Conservation (phyloP, 1,140 invertebrate genomes). For the Aradophagus sp. region DNA sequence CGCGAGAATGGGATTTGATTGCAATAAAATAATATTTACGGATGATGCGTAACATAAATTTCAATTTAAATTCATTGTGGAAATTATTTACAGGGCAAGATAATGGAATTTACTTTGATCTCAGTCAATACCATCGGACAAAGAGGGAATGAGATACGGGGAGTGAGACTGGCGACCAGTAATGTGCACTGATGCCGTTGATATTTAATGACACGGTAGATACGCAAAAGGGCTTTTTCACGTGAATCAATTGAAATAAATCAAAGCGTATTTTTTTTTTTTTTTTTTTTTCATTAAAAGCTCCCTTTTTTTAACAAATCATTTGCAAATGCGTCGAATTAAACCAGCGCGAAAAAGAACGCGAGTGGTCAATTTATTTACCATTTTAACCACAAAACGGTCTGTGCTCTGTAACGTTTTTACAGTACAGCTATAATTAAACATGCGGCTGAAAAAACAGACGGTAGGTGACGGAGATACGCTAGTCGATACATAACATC, state of each 20-base stretch:
- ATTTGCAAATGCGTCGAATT: constrained; percentile 14
- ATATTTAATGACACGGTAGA: constrained; percentile 31
- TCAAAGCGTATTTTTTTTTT: constrained; percentile 39
- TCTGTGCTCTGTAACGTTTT: constrained; percentile 8
- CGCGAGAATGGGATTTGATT: constrained; percentile 28
- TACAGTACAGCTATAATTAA: too few relatives aligned
- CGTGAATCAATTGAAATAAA: constrained; percentile 37
- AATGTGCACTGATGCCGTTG: constrained; percentile 35
- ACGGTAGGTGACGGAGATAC: too few relatives aligned
- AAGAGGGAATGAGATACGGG: too few relatives aligned
- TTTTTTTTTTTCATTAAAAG: too few relatives aligned
- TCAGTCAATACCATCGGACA: not conserved
- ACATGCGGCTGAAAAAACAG: too few relatives aligned
- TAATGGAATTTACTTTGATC: constrained; percentile 44
- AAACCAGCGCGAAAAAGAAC: constrained; percentile 10
- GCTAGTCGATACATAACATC: too few relatives aligned
- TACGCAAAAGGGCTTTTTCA: constrained; percentile 17
- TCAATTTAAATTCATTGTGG: constrained; percentile 48
- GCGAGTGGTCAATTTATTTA: constrained; percentile 18
- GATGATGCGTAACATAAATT: constrained; percentile 43
- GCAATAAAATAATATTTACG: constrained; percentile 38
- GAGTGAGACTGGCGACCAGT: not conserved
- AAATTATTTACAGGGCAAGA: constrained; percentile 26
- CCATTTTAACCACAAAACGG: constrained; percentile 8
- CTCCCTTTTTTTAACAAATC: constrained; percentile 9